Evolutionary conservation across 1,140 invertebrate species (phyloP).

Genomic region (Drosophila littoralis): DNA sequence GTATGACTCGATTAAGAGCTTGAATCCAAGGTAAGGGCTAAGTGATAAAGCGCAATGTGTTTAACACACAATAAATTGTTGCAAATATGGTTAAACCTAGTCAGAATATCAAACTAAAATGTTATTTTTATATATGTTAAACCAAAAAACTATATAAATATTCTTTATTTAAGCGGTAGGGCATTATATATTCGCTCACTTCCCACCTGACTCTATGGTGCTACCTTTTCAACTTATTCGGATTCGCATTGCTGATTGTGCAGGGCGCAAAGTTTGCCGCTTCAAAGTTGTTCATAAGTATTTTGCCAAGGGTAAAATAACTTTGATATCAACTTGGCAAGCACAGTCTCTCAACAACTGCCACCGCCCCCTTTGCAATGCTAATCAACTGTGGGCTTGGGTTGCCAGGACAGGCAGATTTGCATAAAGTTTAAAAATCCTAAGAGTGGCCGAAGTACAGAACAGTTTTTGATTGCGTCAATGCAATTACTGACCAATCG

Average conservation of each 20-base stretch:
- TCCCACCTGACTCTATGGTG: background rate
- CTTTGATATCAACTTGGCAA: conserved; percentile 61
- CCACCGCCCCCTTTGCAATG: conserved; percentile 55
- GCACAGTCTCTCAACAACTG: conserved; percentile 44
- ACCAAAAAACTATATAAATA: too few species aligned
- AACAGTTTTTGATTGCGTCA: conserved; percentile 15
- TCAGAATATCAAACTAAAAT: too few species aligned
- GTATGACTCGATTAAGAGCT: too few species aligned
- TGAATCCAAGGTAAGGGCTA: too few species aligned
- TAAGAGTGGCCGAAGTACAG: background rate
- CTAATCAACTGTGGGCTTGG: conserved; percentile 56
- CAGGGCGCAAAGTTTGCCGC: conserved; percentile 64
- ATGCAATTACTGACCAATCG: conserved; percentile 4
- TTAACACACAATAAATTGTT: too few species aligned
- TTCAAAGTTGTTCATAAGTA: conserved; percentile 65
- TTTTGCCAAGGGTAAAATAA: conserved; percentile 72
- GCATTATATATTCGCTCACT: conserved; percentile 14
- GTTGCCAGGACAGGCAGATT: conserved; percentile 10
- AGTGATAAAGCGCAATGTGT: too few species aligned
- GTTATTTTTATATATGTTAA: too few species aligned
- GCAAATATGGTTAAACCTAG: too few species aligned
- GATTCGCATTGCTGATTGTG: conserved; percentile 56
- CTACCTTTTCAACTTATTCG: conserved; percentile 56
- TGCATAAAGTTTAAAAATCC: conserved; percentile 27
- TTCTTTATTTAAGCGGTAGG: background rate